Evolutionary conservation across 2,888 invertebrate genomes (phyloP), one percentile per base, ranked within the genome.

Genomic region (Eumerus sabulonum): DNA sequence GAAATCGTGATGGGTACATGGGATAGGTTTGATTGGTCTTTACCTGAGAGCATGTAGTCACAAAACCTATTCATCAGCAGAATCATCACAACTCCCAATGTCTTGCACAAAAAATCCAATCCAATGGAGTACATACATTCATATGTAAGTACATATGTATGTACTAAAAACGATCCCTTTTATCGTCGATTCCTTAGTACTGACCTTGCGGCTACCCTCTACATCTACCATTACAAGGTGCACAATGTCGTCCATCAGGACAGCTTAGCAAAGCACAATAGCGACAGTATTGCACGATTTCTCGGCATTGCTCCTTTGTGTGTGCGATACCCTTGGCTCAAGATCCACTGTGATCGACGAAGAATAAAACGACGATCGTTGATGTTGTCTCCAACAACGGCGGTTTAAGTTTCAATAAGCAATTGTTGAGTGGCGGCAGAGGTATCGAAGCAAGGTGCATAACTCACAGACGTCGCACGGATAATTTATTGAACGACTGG

Each of bases 201-300:
- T 19, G 35, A 12, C 27, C 16, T 1, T 36, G 38, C 35, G 38
- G 45, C 47, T n/a, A 57, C 19, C n/a, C n/a, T n/a, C n/a, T n/a
- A n/a, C n/a, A n/a, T 19, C n/a, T 19, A 19, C 18, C 16, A 36
- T 16, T 19, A 4, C 36, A n/a, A 74, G 62, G 18, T 63, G 66
- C 68, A 64, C 70, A 79, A 79, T 79, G 79, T 70, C 79, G 79
- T 79, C 74, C 79, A 79, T 79, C 79, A 79, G 79, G n/a, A n/a
- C n/a, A n/a, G 7, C 27, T 4, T 7, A 27, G 27, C 3, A 74
- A 70, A 64, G 68, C 74, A 79, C 79, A 79, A 79, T 79, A 79
- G 79, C 74, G 79, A 79, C 79, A 79, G 79, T 79, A 79, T 56
- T 50, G 79, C 79, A 79, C 79, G 79, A 79, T 64, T 79, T 27